These are phyloP conservation scores for Orchestia grillus DNA, from an alignment of 1,140 invertebrate genomes.

Conservation along the genomic window DNA sequence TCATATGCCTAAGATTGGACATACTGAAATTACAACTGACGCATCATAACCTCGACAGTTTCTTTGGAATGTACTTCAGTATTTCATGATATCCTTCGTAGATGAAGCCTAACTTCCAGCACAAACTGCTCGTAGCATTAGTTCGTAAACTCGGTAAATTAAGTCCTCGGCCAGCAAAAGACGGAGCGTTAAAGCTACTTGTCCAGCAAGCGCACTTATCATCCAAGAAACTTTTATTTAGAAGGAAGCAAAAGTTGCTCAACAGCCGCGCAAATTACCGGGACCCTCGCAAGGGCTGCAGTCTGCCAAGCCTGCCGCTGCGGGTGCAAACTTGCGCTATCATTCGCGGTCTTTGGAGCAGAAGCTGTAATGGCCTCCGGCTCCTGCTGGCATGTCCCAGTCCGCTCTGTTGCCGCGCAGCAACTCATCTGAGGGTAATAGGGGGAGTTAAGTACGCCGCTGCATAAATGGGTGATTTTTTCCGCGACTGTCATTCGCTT, in stretches of 20 bases:
- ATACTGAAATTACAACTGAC: too few relatives aligned
- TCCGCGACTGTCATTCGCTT: too few relatives aligned
- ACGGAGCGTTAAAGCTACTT: neutral
- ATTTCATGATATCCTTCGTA: too few relatives aligned
- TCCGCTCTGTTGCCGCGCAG: neutral
- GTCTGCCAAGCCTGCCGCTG: neutral
- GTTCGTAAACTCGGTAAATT: neutral
- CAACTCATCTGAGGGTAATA: neutral
- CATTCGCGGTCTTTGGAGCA: neutral
- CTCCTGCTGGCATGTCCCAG: neutral
- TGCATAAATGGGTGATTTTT: too few relatives aligned
- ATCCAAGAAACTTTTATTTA: neutral
- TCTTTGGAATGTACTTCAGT: too few relatives aligned
- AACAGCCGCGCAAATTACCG: neutral
- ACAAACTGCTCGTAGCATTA: neutral
- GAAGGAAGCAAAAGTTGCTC: neutral
- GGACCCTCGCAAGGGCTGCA: neutral
- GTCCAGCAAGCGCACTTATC: neutral
- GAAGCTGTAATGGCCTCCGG: neutral
- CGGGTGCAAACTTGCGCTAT: neutral
- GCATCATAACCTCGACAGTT: too few relatives aligned
- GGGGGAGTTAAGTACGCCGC: too few relatives aligned
- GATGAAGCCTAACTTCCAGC: too few relatives aligned
- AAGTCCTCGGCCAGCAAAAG: neutral
- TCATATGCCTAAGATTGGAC: too few relatives aligned